A percentile compares a stretch with the other conserved stretches of the same genome.
These are phyloP conservation scores for Drosophila suboccidentalis DNA, from an alignment of 2,888 invertebrate genomes.

Conservation along the genomic window DNA sequence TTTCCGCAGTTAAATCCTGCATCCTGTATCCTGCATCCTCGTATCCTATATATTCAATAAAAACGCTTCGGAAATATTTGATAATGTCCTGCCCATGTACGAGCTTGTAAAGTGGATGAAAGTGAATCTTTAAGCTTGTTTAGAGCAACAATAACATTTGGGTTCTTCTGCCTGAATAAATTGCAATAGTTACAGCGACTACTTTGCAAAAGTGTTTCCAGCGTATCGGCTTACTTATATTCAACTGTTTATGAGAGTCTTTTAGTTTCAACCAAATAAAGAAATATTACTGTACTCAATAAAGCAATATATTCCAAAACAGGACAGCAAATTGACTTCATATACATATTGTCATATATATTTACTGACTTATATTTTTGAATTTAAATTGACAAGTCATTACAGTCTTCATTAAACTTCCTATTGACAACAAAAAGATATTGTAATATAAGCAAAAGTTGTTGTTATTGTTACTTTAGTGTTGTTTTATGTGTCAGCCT, in stretches of 20 bases:
- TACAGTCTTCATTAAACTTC: background rate
- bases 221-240: background rate
- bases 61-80: constrained; percentile 7
- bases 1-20: constrained; percentile 22
- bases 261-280: background rate
- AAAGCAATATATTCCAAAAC: background rate
- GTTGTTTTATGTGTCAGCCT: background rate
- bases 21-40: background rate
- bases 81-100: background rate
- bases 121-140: background rate
- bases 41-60: constrained; percentile 9
- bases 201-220: background rate
- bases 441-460: background rate
- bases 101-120: background rate
- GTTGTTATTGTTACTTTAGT: background rate
- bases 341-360: too few species aligned
- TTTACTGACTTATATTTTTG: too few species aligned
- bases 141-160: background rate
- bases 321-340: background rate
- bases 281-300: background rate
- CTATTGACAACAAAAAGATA: background rate
- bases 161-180: background rate
- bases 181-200: background rate
- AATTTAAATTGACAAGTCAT: background rate
- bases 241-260: background rate